These are phyloP conservation scores for Tympanuchus pallidicinctus DNA, from an alignment of 2,113 vertebrate species.

Conservation along the genomic window DNA sequence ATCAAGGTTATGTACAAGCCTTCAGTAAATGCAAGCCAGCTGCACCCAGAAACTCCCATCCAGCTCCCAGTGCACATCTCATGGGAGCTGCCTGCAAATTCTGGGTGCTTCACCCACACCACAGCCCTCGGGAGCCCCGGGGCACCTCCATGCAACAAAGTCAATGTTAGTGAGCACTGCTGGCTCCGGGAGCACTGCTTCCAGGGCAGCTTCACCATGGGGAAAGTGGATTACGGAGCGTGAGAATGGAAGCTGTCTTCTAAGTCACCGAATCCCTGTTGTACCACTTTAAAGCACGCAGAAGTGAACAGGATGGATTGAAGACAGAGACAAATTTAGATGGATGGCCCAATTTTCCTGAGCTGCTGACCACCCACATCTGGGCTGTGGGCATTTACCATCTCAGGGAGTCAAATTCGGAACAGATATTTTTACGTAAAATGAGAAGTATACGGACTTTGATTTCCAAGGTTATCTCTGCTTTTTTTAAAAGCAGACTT, in stretches of 20 bases:
- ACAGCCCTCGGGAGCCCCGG: neutral
- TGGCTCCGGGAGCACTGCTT: neutral
- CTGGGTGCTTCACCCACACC: neutral
- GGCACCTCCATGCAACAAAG: accelerated
- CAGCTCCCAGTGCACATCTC: accelerated
- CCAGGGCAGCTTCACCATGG: accelerated
- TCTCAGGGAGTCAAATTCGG: slow-evolving; percentile 11
- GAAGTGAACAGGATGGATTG: neutral
- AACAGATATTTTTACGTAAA: neutral
- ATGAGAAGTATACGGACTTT: neutral
- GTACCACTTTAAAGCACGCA: neutral
- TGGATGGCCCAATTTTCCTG: neutral
- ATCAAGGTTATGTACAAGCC: accelerated
- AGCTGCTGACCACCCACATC: slow-evolving; percentile 46
- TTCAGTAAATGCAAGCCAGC: neutral
- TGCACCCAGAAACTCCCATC: neutral
- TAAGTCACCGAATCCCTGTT: neutral
- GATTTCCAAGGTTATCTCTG: neutral
- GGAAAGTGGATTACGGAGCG: neutral
- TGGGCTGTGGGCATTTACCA: slow-evolving; percentile 15
- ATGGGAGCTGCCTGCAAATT: neutral
- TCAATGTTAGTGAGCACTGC: accelerated
- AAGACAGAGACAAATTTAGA: slow-evolving; percentile 42
- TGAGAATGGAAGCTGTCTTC: neutral
- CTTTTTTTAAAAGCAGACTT: neutral